phyloP scores from a whole-genome alignment of 92 coral and sea anemone genomes.

The Heteractis magnifica region DNA sequence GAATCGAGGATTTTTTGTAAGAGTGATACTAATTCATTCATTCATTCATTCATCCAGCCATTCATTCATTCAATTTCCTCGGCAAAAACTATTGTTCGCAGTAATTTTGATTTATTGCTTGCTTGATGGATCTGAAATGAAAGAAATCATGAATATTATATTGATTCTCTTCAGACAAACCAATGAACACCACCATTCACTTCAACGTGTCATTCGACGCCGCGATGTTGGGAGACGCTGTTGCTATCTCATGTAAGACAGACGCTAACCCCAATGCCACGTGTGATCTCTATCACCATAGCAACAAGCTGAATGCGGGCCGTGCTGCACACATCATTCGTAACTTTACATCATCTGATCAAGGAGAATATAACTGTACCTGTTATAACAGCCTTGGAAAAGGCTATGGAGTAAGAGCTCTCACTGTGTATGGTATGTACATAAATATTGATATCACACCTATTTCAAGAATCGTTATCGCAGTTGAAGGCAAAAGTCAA shows the following conservation, averaged over 20 bases:
- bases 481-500: too few species aligned
- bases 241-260: constrained; percentile 52
- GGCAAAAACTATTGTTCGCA: too few species aligned
- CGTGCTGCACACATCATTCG: constrained; percentile 36
- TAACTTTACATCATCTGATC: constrained; percentile 51
- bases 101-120: too few species aligned
- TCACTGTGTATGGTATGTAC: constrained; percentile 61
- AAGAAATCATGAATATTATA: background rate
- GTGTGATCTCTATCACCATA: constrained; percentile 47
- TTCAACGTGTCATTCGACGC: constrained; percentile 57
- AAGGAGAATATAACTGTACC: constrained; percentile 62
- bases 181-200: constrained; percentile 39
- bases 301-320: constrained; percentile 22
- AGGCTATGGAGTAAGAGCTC: constrained; percentile 26
- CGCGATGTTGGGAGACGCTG: constrained; percentile 56
- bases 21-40: too few species aligned
- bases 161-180: constrained; percentile 43
- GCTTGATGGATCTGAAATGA: too few species aligned
- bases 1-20: too few species aligned
- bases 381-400: constrained; percentile 53
- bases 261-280: constrained; percentile 58
- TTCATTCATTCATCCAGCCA: too few species aligned
- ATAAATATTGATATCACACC: background rate
- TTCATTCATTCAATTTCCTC: too few species aligned
- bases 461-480: too few species aligned